Evolutionary conservation across 2,888 invertebrate species (phyloP), one percentile per base, ranked within the genome.

Genomic region (Ectemnius lituratus): DNA sequence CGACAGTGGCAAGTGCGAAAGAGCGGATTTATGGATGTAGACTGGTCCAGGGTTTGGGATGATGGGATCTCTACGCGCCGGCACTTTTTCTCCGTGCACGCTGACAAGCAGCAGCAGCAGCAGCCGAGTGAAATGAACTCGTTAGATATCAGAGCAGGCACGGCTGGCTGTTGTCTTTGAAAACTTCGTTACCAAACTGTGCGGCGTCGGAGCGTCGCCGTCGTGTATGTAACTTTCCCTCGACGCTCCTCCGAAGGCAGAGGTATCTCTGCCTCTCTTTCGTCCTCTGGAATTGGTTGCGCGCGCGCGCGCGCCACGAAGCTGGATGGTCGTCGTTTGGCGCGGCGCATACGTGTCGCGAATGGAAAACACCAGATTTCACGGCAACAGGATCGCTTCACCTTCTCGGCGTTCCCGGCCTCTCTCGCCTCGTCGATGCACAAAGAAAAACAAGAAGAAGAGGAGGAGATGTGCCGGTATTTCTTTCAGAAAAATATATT

Each of bases 121-220:
- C 70, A 80, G 59, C 71, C 74, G 62, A 74, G 84, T 78, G 78
- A 75, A 83, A 82, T 81, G 81, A 86, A 84, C 82, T 81, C 82
- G 80, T 83, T 85, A 81, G 81, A 82, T 83, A 81, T 85, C 75
- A 77, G 75, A 72, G 37, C 37, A 6, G 37, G 37, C 37, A 11
- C 78, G 71, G 14, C 52, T 76, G 80, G 82, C 37, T 85, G 84
- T 84, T 86, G 83, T 85, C 82, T 81, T 81, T 82, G 84, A 82
- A 84, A 87, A 87, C 82, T 84, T 82, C 79, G 80, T 85, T 87
- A 83, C 74, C 70, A 46, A 70, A 70, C 64, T 62, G 70, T 8
- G 37, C 37, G 37, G 8, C 37, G 37, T 11, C 37, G 37, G 23
- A 23, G 23, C 23, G 23, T 23, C 23, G 37, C 37, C 37, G 37